Percentiles rank a stretch among this genome's conserved stretches.
Conservation (phyloP, 2,888 invertebrate species). For the Cantharis flavilabris region DNA sequence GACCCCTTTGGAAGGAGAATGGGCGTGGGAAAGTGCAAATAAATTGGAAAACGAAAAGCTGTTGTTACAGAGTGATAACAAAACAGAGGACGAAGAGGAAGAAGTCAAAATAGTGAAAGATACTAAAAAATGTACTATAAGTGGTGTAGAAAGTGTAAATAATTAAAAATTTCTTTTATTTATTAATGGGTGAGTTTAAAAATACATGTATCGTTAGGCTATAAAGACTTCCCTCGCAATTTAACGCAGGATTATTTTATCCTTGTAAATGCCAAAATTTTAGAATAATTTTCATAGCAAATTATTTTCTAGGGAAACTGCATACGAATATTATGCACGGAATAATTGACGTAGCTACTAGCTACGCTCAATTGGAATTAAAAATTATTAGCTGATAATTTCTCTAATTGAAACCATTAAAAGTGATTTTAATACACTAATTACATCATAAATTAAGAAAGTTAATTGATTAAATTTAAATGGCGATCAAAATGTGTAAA, state of each 20-base stretch:
- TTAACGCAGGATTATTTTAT: neutral
- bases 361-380: neutral
- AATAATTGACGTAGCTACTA: neutral
- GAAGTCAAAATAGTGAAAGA: neutral
- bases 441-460: neutral
- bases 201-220: neutral
- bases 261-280: neutral
- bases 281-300: neutral
- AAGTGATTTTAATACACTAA: neutral
- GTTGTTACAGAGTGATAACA: neutral
- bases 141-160: neutral
- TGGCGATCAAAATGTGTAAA: neutral
- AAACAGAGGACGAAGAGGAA: neutral
- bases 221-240: neutral
- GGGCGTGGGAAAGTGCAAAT: slow-evolving; percentile 54
- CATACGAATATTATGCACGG: neutral
- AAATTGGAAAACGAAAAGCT: neutral
- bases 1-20: slow-evolving; percentile 54
- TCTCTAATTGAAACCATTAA: neutral
- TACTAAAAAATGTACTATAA: neutral
- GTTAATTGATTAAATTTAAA: neutral
- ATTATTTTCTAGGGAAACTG: neutral
- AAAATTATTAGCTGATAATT: neutral
- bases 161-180: neutral
- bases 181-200: neutral